Conservation (phyloP, 2,113 vertebrate species). For the Rana temporaria region DNA sequence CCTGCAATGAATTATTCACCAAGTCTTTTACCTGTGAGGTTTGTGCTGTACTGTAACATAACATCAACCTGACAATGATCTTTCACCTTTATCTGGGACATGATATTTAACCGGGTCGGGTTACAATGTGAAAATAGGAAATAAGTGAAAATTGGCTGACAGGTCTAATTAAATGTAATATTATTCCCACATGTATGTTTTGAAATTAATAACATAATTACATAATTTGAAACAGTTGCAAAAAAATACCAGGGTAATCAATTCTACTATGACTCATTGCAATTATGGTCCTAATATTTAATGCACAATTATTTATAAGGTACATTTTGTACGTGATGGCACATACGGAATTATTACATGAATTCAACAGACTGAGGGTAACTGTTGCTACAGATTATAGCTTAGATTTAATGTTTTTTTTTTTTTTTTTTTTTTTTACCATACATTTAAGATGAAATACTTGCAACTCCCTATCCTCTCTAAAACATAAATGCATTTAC, state of each 20-base stretch:
- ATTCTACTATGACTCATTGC: conserved; percentile 42
- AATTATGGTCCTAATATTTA: conserved; percentile 45
- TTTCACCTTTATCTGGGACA: conserved; percentile 51
- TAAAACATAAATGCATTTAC: too few relatives aligned
- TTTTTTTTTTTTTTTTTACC: background rate
- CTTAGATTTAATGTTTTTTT: background rate
- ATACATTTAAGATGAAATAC: background rate
- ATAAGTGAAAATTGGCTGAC: conserved; percentile 39
- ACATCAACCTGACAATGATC: conserved; percentile 50
- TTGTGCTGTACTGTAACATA: conserved; percentile 29
- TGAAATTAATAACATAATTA: conserved; percentile 52
- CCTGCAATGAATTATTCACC: conserved; percentile 33
- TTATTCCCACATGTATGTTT: conserved; percentile 45
- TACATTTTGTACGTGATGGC: conserved; percentile 38
- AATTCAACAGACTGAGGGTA: background rate
- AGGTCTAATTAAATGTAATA: conserved; percentile 48
- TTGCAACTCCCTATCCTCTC: background rate
- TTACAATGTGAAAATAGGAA: conserved; percentile 51
- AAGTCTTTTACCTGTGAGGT: background rate
- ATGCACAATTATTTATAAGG: conserved; percentile 38
- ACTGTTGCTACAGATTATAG: background rate
- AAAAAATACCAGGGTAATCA: conserved; percentile 48
- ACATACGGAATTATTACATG: conserved; percentile 23
- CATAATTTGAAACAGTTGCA: conserved; percentile 57
- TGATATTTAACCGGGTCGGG: conserved; percentile 29